These are phyloP conservation scores for Goniozus legneri DNA, from an alignment of 1,140 invertebrate species.

Conservation along the genomic window DNA sequence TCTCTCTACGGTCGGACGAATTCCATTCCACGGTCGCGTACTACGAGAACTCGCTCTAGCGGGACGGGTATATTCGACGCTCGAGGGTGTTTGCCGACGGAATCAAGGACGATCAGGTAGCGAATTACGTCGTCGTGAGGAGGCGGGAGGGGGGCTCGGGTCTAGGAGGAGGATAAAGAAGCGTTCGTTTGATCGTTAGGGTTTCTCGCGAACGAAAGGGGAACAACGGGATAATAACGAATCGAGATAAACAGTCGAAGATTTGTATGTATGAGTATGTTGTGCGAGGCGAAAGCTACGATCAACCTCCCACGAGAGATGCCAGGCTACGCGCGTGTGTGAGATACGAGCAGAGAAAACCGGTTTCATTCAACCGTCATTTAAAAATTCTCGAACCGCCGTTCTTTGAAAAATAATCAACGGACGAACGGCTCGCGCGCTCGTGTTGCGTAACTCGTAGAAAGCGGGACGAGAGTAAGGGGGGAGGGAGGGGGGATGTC, in stretches of 20 bases:
- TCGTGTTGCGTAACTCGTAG: constrained; percentile 44
- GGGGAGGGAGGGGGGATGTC: constrained; percentile 2
- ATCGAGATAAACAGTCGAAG: neutral
- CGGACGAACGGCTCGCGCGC: constrained; percentile 24
- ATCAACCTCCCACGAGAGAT: constrained; percentile 18
- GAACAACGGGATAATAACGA: neutral
- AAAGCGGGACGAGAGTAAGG: constrained; percentile 25
- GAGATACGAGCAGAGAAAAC: constrained; percentile 21
- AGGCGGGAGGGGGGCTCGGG: constrained; percentile 3
- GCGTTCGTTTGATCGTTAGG: no score
- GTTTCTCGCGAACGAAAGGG: neutral
- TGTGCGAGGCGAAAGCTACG: neutral
- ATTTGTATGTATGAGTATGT: no score
- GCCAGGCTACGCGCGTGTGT: constrained; percentile 2
- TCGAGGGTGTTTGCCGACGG: constrained; percentile 12
- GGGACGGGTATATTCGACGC: constrained; percentile 13
- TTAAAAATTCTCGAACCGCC: constrained; percentile 39
- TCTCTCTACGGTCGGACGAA: no score
- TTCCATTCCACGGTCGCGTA: no score
- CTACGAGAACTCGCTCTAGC: no score
- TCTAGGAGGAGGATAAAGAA: no score
- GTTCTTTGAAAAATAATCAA: constrained; percentile 46
- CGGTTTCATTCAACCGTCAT: constrained; percentile 45
- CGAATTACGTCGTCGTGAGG: constrained; percentile 11
- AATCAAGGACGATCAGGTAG: constrained; percentile 24